Conservation (phyloP, 2,888 invertebrate genomes). For the Cheilosia urbana region DNA sequence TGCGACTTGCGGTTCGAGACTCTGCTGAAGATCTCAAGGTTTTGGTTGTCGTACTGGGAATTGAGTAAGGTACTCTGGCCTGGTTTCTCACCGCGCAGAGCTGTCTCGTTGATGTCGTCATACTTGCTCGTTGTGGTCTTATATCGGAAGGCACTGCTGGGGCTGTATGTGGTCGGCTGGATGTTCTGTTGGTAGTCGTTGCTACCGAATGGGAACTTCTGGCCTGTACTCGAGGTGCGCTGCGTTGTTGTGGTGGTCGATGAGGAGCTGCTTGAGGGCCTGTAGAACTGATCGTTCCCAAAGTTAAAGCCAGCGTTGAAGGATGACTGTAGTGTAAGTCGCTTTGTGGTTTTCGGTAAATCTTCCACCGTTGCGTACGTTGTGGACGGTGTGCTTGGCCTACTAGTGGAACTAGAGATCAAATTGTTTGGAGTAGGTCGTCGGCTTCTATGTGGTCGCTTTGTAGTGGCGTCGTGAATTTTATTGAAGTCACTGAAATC, state of each 20-base stretch:
- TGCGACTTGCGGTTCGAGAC: constrained; percentile 76
- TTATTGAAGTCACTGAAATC: constrained; percentile 82
- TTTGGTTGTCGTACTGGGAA: constrained; percentile 76
- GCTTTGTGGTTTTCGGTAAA: constrained; percentile 79
- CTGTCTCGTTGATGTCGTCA: constrained; percentile 77
- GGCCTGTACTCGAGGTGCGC: constrained; percentile 39
- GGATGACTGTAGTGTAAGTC: constrained; percentile 81
- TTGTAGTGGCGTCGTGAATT: constrained; percentile 76
- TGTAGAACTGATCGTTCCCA: constrained; percentile 76
- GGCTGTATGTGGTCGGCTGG: constrained; percentile 83
- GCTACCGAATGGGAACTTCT: constrained; percentile 78
- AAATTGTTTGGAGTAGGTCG: constrained; percentile 61
- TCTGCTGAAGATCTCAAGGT: constrained; percentile 68
- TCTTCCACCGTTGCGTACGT: constrained; percentile 62
- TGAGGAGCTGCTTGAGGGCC: constrained; percentile 76
- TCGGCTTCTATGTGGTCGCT: constrained; percentile 63
- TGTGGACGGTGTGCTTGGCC: constrained; percentile 26
- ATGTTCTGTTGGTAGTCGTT: constrained; percentile 80
- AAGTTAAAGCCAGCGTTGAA: constrained; percentile 79
- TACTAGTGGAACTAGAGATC: constrained; percentile 22
- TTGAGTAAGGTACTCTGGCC: constrained; percentile 59
- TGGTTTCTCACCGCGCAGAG: constrained; percentile 69
- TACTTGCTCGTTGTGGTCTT: constrained; percentile 78
- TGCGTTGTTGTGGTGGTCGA: constrained; percentile 61
- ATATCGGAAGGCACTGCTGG: constrained; percentile 78